phyloP scores from a whole-genome alignment of 1,140 invertebrate genomes.

The Rhyacophila brunnea region DNA sequence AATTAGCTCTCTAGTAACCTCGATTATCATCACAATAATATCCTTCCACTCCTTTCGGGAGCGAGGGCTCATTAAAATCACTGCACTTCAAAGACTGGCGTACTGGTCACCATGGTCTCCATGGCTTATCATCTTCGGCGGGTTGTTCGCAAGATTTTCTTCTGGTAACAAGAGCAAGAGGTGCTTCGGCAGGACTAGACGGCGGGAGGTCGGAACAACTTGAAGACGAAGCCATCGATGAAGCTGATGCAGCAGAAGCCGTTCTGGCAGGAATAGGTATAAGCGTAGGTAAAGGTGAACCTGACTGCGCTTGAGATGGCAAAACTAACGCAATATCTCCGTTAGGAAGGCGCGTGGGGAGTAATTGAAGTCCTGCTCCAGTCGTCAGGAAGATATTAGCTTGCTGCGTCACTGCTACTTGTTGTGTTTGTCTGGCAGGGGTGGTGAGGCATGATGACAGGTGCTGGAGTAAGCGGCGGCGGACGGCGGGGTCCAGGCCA shows the following conservation, averaged over 20 bases:
- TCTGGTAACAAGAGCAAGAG: slow-evolving; percentile 69
- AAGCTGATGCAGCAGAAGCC: slow-evolving; percentile 65
- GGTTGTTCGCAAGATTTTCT: slow-evolving; percentile 53
- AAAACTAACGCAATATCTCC: slow-evolving; percentile 78
- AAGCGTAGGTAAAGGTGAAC: slow-evolving; percentile 62
- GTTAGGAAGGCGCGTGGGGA: slow-evolving; percentile 75
- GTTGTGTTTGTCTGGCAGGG: slow-evolving; percentile 45
- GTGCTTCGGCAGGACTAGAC: slow-evolving; percentile 58
- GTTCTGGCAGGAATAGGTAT: slow-evolving; percentile 72
- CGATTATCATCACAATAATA: too few relatives aligned
- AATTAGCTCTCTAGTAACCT: too few relatives aligned
- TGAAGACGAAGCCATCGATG: slow-evolving; percentile 52
- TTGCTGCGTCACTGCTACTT: slow-evolving; percentile 60
- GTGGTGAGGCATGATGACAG: slow-evolving; percentile 65
- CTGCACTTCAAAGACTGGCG: background rate
- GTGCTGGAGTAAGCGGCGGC: slow-evolving; percentile 70
- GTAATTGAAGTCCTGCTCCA: slow-evolving; percentile 69
- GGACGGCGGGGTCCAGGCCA: slow-evolving; percentile 67
- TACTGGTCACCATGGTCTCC: slow-evolving; percentile 68
- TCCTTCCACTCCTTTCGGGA: too few relatives aligned
- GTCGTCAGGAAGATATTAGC: slow-evolving; percentile 47
- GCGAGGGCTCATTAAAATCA: too few relatives aligned
- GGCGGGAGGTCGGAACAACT: slow-evolving; percentile 44
- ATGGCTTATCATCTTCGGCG: slow-evolving; percentile 58
- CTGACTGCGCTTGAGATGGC: slow-evolving; percentile 54